Conservation (phyloP, 2,888 invertebrate genomes). For the Epinotia demarniana region DNA sequence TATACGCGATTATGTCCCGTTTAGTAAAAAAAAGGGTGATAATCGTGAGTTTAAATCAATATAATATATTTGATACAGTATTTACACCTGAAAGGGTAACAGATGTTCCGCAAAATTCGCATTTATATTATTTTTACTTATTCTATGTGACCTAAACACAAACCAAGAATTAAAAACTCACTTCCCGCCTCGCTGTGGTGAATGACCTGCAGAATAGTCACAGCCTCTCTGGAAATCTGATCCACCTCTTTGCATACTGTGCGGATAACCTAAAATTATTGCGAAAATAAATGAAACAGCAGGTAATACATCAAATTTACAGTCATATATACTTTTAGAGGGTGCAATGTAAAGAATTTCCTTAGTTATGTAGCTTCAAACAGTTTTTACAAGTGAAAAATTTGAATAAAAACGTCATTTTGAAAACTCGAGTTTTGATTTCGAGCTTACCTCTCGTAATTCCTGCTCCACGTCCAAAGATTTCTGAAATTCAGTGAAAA, state of each 20-base stretch:
- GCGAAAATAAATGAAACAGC: neutral
- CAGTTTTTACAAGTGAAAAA: neutral
- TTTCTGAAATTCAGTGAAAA: constrained; percentile 91
- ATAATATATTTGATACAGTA: too few relatives aligned
- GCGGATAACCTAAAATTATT: constrained; percentile 85
- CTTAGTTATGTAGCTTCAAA: neutral
- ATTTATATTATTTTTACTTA: too few relatives aligned
- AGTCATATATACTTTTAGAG: neutral
- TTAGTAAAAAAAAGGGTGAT: too few relatives aligned
- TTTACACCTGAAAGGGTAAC: too few relatives aligned
- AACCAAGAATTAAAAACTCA: constrained; percentile 63
- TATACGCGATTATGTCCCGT: too few relatives aligned
- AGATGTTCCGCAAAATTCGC: too few relatives aligned
- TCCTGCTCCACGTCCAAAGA: constrained; percentile 92
- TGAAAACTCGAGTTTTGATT: neutral
- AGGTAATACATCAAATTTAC: neutral
- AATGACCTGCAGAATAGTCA: constrained; percentile 92
- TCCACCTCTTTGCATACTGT: constrained; percentile 90
- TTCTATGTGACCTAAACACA: too few relatives aligned
- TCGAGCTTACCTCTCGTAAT: constrained; percentile 87
- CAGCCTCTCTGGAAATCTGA: constrained; percentile 90
- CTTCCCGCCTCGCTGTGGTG: constrained; percentile 90
- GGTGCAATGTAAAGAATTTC: too few relatives aligned
- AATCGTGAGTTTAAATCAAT: too few relatives aligned
- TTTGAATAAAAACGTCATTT: too few relatives aligned